Evolutionary conservation across 2,113 vertebrate genomes (phyloP).

Genomic region (Oncorhynchus masou): DNA sequence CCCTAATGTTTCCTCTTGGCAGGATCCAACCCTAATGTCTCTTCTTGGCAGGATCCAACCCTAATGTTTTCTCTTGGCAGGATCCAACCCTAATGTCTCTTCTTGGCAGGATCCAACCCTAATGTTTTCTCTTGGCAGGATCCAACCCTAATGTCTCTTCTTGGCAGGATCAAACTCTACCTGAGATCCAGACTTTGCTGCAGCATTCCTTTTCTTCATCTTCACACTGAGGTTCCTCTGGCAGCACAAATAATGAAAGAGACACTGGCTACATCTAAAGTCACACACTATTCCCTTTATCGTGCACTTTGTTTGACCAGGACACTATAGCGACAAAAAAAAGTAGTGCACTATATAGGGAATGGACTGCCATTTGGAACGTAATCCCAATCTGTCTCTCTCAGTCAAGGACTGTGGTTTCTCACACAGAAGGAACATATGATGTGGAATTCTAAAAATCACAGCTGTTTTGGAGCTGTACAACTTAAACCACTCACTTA

Average conservation of each 20-base stretch:
- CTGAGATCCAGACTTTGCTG: conserved; percentile 11
- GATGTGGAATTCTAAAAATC: too few species aligned
- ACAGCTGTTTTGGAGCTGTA: too few species aligned
- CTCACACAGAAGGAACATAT: too few species aligned
- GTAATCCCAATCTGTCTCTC: too few species aligned
- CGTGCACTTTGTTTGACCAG: too few species aligned
- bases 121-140: conserved; percentile 4
- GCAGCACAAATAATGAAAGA: conserved; percentile 11
- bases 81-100: conserved; percentile 12
- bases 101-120: conserved; percentile 9
- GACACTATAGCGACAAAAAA: too few species aligned
- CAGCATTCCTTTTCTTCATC: not conserved
- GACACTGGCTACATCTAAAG: not conserved
- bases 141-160: conserved; percentile 10
- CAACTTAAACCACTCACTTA: too few species aligned
- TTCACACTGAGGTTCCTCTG: conserved; percentile 13
- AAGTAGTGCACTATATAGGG: too few species aligned
- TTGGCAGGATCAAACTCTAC: conserved; percentile 14
- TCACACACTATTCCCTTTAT: too few species aligned
- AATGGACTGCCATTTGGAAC: too few species aligned
- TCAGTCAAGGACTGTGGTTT: too few species aligned
- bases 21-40: conserved; percentile 9
- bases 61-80: not conserved
- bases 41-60: conserved; percentile 13
- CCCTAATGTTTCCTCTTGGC: not conserved